A percentile compares a stretch with the other conserved stretches of the same genome.
phyloP scores from a whole-genome alignment of 1,140 invertebrate species.

The Calliphora vicina region DNA sequence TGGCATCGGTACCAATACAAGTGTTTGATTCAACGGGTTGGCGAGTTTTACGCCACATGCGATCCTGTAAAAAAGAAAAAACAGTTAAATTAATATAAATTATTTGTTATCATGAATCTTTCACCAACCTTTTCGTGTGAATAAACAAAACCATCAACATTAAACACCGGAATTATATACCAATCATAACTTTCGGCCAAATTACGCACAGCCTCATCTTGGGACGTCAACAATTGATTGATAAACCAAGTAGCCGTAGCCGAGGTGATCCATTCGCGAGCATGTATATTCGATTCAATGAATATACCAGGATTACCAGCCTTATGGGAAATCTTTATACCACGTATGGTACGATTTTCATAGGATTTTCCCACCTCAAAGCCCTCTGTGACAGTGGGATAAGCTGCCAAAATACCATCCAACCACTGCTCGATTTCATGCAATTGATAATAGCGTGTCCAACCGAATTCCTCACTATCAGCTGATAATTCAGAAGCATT shows the following conservation, averaged over 20 bases:
- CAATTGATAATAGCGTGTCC: slow-evolving; percentile 64
- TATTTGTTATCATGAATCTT: too few species aligned
- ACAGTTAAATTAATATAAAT: neutral
- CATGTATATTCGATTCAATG: slow-evolving; percentile 68
- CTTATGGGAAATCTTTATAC: slow-evolving; percentile 69
- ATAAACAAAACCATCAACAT: slow-evolving; percentile 78
- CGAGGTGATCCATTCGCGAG: slow-evolving; percentile 69
- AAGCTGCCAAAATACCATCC: slow-evolving; percentile 52
- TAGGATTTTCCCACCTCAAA: slow-evolving; percentile 64
- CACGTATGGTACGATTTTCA: slow-evolving; percentile 70
- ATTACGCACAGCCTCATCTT: slow-evolving; percentile 52
- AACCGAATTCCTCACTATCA: slow-evolving; percentile 54
- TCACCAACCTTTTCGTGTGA: slow-evolving; percentile 63
- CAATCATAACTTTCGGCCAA: slow-evolving; percentile 67
- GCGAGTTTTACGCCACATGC: slow-evolving; percentile 68
- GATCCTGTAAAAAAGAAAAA: slow-evolving; percentile 53
- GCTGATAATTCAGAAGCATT: slow-evolving; percentile 16
- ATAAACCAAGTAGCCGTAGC: slow-evolving; percentile 68
- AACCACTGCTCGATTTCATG: slow-evolving; percentile 66
- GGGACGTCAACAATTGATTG: slow-evolving; percentile 63
- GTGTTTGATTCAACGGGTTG: slow-evolving; percentile 48
- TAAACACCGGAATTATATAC: slow-evolving; percentile 74
- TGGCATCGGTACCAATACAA: slow-evolving; percentile 73
- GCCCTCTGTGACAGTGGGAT: slow-evolving; percentile 52
- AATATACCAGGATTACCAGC: slow-evolving; percentile 66